Evolutionary conservation across 35 echinoderm and acorn worm species (phyloP), one percentile per base, ranked within the genome.

Genomic region (Lytechinus variegatus): DNA sequence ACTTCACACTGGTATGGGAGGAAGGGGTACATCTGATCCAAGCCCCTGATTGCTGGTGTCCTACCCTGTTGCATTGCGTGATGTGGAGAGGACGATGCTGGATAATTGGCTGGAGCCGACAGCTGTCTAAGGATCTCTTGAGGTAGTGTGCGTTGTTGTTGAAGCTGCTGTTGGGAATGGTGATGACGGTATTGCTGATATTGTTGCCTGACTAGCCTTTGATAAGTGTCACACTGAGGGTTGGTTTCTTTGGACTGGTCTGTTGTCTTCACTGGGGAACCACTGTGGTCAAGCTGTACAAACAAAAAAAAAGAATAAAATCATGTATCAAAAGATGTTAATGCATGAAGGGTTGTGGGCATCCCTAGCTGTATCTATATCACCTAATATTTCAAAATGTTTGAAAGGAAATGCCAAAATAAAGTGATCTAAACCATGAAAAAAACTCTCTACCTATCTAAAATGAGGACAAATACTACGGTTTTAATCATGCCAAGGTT

Each of bases 71-170:
- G 92, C 27, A 55, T 27, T 13, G 29, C 92, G 10, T 54, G 54
- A 54, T 57, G 92, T 0, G 14, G 14, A 12, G 28, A 54, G n/a
- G 88, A 90, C 3, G 88, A 33, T 44, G 9, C 29, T 27, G 92
- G 54, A 54, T 55, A 93, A 16, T 93, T 93, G 0, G 92, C 92
- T 54, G 92, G 92, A 14, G 92, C 92, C 24, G 92, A 93, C 11
- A 55, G 92, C 92, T 93, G 92, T 9, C 92, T 53, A 24, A 14
- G 27, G 92, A 93, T 55, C 53, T 93, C 92, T 24, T 93, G 92
- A 93, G 92, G 54, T 93, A 93, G 92, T 11, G n/a, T 93, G 54
- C 92, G 92, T 93, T 93, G 92, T 27, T 93, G 92, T 19, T 93
- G 92, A 21, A 28, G 92, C 21, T 93, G 92, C 53, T 93, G 54